phyloP scores from a whole-genome alignment of 2,113 vertebrate species.

The Lontra canadensis region DNA sequence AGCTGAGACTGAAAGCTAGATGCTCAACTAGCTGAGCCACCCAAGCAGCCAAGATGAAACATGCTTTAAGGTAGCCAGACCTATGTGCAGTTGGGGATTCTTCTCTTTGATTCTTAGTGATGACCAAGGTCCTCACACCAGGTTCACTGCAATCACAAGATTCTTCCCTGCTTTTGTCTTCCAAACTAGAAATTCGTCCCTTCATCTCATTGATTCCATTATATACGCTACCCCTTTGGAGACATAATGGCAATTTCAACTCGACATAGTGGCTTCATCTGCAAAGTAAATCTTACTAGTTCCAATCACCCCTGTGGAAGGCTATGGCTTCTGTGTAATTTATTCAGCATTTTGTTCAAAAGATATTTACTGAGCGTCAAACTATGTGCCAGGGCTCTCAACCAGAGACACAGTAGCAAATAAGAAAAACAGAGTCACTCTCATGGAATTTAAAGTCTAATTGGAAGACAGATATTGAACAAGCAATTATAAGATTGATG shows the following conservation, averaged over 20 bases:
- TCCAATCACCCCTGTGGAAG: neutral
- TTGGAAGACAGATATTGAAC: conserved; percentile 27
- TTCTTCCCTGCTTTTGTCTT: neutral
- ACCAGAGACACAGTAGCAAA: neutral
- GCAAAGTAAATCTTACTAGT: neutral
- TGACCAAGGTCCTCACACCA: neutral
- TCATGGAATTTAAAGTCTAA: neutral
- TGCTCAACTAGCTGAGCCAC: neutral
- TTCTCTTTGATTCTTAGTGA: conserved; percentile 19
- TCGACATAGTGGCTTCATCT: neutral
- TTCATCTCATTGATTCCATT: neutral
- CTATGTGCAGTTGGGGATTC: neutral
- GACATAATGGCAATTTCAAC: neutral
- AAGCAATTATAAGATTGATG: neutral
- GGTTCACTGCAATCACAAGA: neutral
- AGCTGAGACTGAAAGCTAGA: neutral
- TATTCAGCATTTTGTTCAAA: conserved; percentile 34
- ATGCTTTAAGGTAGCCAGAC: neutral
- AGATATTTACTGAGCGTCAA: neutral
- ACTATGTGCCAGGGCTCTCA: neutral
- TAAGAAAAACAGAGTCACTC: neutral
- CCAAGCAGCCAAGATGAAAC: neutral
- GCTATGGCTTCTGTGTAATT: neutral
- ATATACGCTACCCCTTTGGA: neutral
- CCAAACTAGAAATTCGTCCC: neutral